Evolutionary conservation across 2,888 invertebrate genomes (phyloP).

Genomic region (Biston stratarius): DNA sequence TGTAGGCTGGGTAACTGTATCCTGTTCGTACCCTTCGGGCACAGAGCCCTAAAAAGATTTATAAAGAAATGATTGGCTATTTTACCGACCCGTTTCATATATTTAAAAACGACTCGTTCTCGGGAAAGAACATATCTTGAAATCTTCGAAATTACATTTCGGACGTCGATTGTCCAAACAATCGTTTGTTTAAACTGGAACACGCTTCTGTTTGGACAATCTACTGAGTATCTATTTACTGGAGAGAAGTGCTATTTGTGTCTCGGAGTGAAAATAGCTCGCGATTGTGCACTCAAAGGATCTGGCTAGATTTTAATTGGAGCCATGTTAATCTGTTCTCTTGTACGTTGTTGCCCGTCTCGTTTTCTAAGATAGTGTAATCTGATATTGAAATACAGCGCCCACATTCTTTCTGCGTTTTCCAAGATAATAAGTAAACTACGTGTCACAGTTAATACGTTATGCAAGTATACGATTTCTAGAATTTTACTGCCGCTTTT

Average conservation of each 20-base stretch:
- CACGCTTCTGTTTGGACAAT: constrained; percentile 39
- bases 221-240: constrained; percentile 38
- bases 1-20: no score
- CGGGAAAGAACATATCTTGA: constrained; percentile 13
- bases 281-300: constrained; percentile 6
- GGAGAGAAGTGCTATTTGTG: constrained; percentile 28
- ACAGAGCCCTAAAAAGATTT: no score
- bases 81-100: constrained; percentile 4
- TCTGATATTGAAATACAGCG: neutral
- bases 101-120: constrained; percentile 7
- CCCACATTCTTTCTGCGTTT: neutral
- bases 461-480: no score
- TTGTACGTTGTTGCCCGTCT: neutral
- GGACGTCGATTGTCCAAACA: constrained; percentile 42
- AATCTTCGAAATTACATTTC: constrained; percentile 33
- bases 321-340: no score
- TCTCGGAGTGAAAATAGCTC: constrained; percentile 10
- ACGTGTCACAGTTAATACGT: no score
- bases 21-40: no score
- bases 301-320: neutral
- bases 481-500: no score
- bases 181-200: constrained; percentile 42
- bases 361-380: neutral
- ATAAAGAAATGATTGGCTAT: neutral
- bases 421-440: no score